Evolutionary conservation across 2,888 invertebrate species (phyloP), one percentile per base, ranked within the genome.

Genomic region (Geotrupes spiniger): DNA sequence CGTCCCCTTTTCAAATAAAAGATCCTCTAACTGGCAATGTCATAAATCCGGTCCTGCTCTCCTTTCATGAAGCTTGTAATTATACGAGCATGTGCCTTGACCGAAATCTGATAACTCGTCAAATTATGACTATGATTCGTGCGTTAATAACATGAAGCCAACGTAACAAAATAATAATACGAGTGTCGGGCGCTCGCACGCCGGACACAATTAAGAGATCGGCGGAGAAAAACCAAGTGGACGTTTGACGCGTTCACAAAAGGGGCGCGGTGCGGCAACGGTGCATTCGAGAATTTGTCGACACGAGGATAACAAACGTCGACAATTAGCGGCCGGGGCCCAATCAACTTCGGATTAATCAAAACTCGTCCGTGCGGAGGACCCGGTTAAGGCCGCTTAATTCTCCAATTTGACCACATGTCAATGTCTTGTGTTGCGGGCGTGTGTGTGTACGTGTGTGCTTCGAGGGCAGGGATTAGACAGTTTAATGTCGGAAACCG

Each of bases 261-360:
- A 6, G 21, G 21, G 21, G 21, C 4, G 21, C 21, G 21, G 21
- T 21, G 21, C 21, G n/a, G n/a, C n/a, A n/a, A n/a, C n/a, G n/a
- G n/a, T 29, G 15, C 33, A 10, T 15, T 33, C 33, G 33, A 29
- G 29, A 33, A 33, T 49, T 46, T 44, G 51, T 48, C 44, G 51
- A 45, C 47, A 46, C 47, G 42, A 52, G 51, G 51, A 52, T 53
- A 50, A 53, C 51, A 52, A 54, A 54, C 46, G 51, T 49, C 49
- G 48, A 46, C 48, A 51, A 51, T 53, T 53, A 53, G 51, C 49
- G 46, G 49, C 51, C 42, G 49, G 40, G 43, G 12, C 33, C 33
- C 47, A 41, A 53, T 53, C 53, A 47, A 41, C 44, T 52, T 47
- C 50, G 51, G 50, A 53, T 53, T 53, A 53, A 53, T 51, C 51